Conservation (phyloP, 2,113 vertebrate genomes). For the Emydura subglobosa region DNA sequence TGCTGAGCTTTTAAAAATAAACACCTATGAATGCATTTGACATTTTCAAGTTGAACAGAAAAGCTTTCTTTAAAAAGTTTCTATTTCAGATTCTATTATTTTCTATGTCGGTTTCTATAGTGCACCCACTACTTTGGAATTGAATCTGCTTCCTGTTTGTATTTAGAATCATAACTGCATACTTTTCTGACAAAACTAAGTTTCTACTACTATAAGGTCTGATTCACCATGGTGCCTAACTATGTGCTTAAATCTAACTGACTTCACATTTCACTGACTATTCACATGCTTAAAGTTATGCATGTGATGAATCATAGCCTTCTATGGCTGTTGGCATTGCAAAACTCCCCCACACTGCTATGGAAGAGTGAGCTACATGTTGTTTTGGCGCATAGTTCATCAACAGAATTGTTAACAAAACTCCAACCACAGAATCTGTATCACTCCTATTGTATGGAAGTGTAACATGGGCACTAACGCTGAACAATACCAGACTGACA, state of each 20-base stretch:
- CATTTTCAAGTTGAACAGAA: background rate
- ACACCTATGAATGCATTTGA: background rate
- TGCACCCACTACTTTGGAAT: background rate
- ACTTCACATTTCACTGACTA: background rate
- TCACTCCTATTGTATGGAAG: no score
- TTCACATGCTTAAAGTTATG: background rate
- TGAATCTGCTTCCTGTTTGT: background rate
- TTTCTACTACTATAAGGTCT: background rate
- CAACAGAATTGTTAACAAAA: background rate
- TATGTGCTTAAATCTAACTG: background rate
- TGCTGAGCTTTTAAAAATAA: background rate
- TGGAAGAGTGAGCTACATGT: accelerated
- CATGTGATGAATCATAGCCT: accelerated
- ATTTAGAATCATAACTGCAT: accelerated
- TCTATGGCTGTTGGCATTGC: accelerated
- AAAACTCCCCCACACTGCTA: accelerated
- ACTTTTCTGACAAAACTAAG: background rate
- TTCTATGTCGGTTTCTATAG: background rate
- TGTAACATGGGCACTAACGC: no score
- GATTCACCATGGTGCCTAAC: accelerated
- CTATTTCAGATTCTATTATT: background rate
- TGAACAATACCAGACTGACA: no score
- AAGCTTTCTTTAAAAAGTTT: background rate
- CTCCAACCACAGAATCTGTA: background rate
- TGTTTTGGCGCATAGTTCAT: background rate